Conservation (phyloP, 2,797 vertebrate genomes). For the Pagetopsis macropterus region DNA sequence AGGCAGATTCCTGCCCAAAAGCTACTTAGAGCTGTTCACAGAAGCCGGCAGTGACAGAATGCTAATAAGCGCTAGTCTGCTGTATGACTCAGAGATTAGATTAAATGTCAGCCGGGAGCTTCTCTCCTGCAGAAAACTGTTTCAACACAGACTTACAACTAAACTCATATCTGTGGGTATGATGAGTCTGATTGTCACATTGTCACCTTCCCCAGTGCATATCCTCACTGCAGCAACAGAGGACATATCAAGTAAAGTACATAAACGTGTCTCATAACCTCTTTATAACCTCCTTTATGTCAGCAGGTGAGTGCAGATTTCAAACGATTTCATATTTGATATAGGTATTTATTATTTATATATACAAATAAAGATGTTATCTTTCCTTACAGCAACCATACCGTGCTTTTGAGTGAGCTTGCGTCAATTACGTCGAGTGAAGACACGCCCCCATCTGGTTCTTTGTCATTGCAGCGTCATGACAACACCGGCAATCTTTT, state of each 20-base stretch:
- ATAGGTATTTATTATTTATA: too few species aligned
- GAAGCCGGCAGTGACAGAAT: slow-evolving; percentile 34
- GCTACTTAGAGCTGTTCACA: slow-evolving; percentile 46
- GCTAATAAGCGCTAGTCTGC: slow-evolving; percentile 47
- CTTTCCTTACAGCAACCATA: too few species aligned
- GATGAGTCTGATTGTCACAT: slow-evolving; percentile 41
- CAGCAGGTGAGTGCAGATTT: neutral
- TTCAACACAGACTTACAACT: slow-evolving; percentile 34
- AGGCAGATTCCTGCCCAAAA: slow-evolving; percentile 44
- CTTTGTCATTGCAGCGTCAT: too few species aligned
- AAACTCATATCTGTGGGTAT: slow-evolving; percentile 32
- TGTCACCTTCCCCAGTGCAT: slow-evolving; percentile 1
- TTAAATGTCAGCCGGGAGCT: slow-evolving; percentile 34
- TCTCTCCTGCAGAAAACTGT: slow-evolving; percentile 32
- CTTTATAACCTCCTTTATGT: neutral
- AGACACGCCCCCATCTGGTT: too few species aligned
- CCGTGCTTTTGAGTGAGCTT: too few species aligned
- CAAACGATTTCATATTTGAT: too few species aligned
- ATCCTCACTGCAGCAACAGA: slow-evolving; percentile 10
- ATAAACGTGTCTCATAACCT: neutral
- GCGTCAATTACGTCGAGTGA: too few species aligned
- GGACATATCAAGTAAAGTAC: neutral
- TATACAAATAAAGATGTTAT: too few species aligned
- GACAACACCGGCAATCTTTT: too few species aligned
- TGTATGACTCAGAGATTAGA: slow-evolving; percentile 46